Conservation (phyloP, 2,888 invertebrate genomes). For the Hymenopus coronatus region DNA sequence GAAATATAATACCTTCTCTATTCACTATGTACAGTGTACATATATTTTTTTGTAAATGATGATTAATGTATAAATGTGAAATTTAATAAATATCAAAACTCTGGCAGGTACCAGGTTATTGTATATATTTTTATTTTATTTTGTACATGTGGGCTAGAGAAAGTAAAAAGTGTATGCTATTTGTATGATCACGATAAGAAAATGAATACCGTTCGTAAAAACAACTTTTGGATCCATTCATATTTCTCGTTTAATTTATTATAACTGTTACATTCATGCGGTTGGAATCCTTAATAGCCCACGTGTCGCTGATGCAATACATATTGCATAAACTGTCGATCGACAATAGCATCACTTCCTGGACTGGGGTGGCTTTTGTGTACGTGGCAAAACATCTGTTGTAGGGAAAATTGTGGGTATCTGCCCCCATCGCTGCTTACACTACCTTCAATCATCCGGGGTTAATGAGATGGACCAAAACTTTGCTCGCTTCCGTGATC, state of each 20-base stretch:
- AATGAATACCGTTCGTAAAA: too few relatives aligned
- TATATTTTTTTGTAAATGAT: too few relatives aligned
- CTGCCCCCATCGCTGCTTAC: background rate
- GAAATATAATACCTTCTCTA: too few relatives aligned
- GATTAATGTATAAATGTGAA: too few relatives aligned
- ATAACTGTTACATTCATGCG: too few relatives aligned
- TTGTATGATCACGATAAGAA: too few relatives aligned
- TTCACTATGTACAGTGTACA: too few relatives aligned
- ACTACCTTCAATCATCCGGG: background rate
- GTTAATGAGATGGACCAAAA: background rate
- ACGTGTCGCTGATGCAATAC: background rate
- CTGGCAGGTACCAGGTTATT: too few relatives aligned
- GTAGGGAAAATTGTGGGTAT: background rate
- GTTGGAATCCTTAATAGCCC: background rate
- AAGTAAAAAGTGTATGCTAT: too few relatives aligned
- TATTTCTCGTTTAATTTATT: background rate
- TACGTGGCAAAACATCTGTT: background rate
- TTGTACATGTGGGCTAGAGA: too few relatives aligned
- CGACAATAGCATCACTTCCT: background rate
- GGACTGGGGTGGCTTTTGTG: background rate
- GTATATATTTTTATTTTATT: too few relatives aligned
- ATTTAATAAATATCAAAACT: too few relatives aligned
- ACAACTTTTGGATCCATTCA: background rate
- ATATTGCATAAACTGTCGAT: background rate
- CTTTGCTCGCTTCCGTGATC: background rate